Base-by-base conservation (phyloP, 2,113 vertebrate genomes). In the Chloebia gouldiae region DNA sequence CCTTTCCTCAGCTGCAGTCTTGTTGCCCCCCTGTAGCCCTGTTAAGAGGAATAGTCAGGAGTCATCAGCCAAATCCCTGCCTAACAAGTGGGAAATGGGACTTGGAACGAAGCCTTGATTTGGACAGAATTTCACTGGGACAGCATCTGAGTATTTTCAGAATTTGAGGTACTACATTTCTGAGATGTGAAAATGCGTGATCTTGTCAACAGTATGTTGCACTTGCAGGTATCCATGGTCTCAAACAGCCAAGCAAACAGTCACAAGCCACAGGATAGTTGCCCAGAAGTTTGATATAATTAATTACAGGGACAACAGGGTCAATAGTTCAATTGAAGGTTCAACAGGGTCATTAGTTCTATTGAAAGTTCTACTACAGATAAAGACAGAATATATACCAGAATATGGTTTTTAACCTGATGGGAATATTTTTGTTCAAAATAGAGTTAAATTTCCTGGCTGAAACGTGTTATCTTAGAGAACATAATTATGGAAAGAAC, bases 221-320 rank as follows among this genome's bases (percentile, higher is more conserved):
- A 56, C 7, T 7, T 73, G 13, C 56, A 71, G 47, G 35, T 44
- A 66, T 28, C 61, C 10, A 3, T 45, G 54, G 28, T 45, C 73
- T 90, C 45, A 77, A 89, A 86, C n/a, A 78, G 23, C 11, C n/a
- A 75, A 81, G 37, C 9, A 81, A 78, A 53, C 76, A 77, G 22
- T n/a, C 11, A 35, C 33, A 87, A 63, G 13, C 51, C 30, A 56
- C 0, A 0, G 21, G 57, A 68, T 42, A 85, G 66, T 42, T 54
- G 54, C 18, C 39, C 15, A 90, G 81, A 59, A 42, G 21, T 71
- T 66, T 54, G 31, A 54, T 69, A 25, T 14, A 57, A 79, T 59
- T 81, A 75, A 78, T 81, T 78, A 70, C 45, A 45, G 57, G n/a
- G n/a, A 37, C 23, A 75, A 66, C 12, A 42, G 13, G 5, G 11